phyloP scores from a whole-genome alignment of 2,797 vertebrate species.

The Gymnocypris eckloni region DNA sequence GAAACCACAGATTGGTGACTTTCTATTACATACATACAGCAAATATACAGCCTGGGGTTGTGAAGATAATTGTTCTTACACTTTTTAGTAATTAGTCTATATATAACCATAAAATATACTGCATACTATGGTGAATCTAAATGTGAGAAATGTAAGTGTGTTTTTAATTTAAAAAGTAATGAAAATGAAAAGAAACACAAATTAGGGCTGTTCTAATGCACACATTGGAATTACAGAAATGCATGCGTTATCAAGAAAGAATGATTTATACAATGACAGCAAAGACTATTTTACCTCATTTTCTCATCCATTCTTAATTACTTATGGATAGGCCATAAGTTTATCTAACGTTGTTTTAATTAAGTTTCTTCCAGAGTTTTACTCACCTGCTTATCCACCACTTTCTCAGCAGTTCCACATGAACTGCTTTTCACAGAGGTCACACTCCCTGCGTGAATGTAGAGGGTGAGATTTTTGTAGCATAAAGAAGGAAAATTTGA shows the following conservation, averaged over 20 bases:
- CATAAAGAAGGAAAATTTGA: constrained; percentile 4
- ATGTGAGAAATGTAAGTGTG: background rate
- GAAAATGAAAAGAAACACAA: background rate
- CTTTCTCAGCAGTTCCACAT: constrained; percentile 26
- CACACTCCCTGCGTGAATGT: constrained; percentile 1
- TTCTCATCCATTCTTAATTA: constrained; percentile 10
- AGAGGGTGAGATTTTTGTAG: background rate
- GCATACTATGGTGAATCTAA: background rate
- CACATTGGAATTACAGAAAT: background rate
- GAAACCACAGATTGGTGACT: background rate
- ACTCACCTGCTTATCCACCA: background rate
- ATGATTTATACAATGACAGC: too few species aligned
- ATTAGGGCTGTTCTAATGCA: background rate
- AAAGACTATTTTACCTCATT: background rate
- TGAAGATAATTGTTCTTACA: background rate
- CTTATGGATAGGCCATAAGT: background rate
- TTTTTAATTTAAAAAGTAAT: background rate
- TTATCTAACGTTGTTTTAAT: constrained; percentile 10
- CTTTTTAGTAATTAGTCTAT: background rate
- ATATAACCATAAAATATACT: background rate
- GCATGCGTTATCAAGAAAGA: background rate
- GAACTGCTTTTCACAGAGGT: constrained; percentile 2
- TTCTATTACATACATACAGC: background rate
- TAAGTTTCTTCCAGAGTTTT: constrained; percentile 17
- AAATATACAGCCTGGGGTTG: background rate